phyloP scores from a whole-genome alignment of 2,888 invertebrate species.

The Amaurobius ferox region DNA sequence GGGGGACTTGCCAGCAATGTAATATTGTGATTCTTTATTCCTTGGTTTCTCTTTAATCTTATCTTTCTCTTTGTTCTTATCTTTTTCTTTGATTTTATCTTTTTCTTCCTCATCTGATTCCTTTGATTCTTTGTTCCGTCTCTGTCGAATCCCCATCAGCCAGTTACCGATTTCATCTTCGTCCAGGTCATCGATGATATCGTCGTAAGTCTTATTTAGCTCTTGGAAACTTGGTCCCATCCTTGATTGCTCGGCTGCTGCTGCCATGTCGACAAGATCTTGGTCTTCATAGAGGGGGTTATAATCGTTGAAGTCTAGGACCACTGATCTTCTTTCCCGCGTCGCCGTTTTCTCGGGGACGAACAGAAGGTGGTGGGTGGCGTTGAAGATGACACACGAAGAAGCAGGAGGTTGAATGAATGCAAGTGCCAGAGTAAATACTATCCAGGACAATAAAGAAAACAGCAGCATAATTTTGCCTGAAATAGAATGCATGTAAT shows the following conservation, averaged over 20 bases:
- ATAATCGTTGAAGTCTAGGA: slow-evolving; percentile 74
- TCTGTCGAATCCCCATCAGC: slow-evolving; percentile 57
- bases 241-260: slow-evolving; percentile 22
- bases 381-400: slow-evolving; percentile 86
- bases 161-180: slow-evolving; percentile 45
- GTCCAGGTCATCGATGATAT: slow-evolving; percentile 41
- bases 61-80: slow-evolving; percentile 5
- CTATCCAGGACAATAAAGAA: slow-evolving; percentile 95
- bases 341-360: slow-evolving; percentile 69
- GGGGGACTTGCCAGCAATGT: slow-evolving; percentile 83
- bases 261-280: slow-evolving; percentile 33
- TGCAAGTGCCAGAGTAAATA: slow-evolving; percentile 96
- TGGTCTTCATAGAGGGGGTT: slow-evolving; percentile 74
- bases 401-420: slow-evolving; percentile 96
- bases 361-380: slow-evolving; percentile 80
- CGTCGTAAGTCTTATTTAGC: slow-evolving; percentile 71
- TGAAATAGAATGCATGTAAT: too few species aligned
- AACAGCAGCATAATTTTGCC: slow-evolving; percentile 86
- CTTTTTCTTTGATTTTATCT: neutral
- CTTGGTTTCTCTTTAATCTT: neutral
- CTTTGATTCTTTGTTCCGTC: slow-evolving; percentile 57
- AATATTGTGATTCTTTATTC: slow-evolving; percentile 38
- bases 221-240: slow-evolving; percentile 39
- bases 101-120: neutral
- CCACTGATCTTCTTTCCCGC: slow-evolving; percentile 30